These are phyloP conservation scores for Petaurus breviceps DNA, from an alignment of 2,113 vertebrate genomes.

Conservation along the genomic window DNA sequence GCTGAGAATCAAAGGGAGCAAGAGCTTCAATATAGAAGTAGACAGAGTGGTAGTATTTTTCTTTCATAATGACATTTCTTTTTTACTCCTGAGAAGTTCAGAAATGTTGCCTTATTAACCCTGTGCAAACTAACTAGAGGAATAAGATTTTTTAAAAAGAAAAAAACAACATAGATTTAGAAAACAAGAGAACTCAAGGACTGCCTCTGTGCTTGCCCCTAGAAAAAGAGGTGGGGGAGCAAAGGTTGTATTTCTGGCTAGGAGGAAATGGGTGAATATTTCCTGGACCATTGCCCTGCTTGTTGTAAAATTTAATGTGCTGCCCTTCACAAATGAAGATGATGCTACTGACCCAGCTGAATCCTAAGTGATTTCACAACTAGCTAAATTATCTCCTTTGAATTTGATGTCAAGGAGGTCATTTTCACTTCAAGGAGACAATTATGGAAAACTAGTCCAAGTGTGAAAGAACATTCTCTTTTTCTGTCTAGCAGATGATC, in stretches of 20 bases:
- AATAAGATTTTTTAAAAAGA: not conserved
- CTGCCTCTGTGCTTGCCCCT: not conserved
- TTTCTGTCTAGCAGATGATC: slow-evolving; percentile 22
- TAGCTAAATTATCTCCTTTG: slow-evolving; percentile 58
- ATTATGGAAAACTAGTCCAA: slow-evolving; percentile 50
- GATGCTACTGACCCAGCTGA: slow-evolving; percentile 48
- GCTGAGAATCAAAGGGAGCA: not conserved
- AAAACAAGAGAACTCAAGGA: slow-evolving; percentile 5
- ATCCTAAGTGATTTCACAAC: slow-evolving; percentile 35
- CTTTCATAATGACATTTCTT: not conserved
- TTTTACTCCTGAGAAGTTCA: slow-evolving; percentile 2
- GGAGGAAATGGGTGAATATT: not conserved
- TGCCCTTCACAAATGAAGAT: slow-evolving; percentile 13
- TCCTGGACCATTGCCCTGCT: not conserved
- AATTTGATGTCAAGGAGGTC: slow-evolving; percentile 39
- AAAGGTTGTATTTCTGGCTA: slow-evolving; percentile 24
- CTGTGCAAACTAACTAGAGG: not conserved
- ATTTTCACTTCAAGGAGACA: slow-evolving; percentile 57
- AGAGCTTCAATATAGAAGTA: slow-evolving; percentile 27
- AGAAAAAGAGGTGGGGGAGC: not conserved
- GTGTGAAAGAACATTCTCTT: not conserved
- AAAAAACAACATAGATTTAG: not conserved
- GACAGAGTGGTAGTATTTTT: slow-evolving; percentile 3
- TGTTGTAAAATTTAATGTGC: slow-evolving; percentile 47
- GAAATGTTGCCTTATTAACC: slow-evolving; percentile 25